Evolutionary conservation across 2,888 invertebrate species (phyloP), one percentile per base, ranked within the genome.

Genomic region (Biston stratarius): DNA sequence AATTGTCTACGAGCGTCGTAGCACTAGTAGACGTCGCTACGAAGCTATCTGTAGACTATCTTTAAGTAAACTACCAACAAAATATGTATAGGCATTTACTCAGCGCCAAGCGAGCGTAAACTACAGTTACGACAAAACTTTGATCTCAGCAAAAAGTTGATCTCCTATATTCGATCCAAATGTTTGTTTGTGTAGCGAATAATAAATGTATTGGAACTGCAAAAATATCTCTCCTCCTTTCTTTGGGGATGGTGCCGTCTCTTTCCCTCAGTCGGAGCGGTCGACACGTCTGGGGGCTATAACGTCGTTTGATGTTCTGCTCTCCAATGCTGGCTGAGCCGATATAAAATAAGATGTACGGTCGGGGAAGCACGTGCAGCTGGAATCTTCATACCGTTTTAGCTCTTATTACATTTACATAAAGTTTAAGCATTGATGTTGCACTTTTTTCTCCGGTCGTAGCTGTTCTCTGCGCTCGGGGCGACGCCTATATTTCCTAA

Each of bases 251-350:
- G 81, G 76, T 75, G 81, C 83, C 76, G 78, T 91, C 92, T 84
- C 86, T 83, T 74, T 90, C 87, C 68, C 74, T 71, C 82, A 80
- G 84, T 75, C 82, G 72, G 83, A 81, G 83, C 88, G 83, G 85
- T 73, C 89, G 85, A 90, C 92, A 93, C 94, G 93, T 92, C 93
- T 92, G 90, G 89, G 89, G 91, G 89, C 88, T 85, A 92, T 92
- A 93, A 93, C 92, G 82, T 73, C 88, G 91, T 94, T 94, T 94
- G 94, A 94, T 94, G 94, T 85, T 94, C 94, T 92, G 90, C 92
- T 92, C 94, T 93, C 94, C 94, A 94, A 94, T 94, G 88, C 94
- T 91, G 88, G 91, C 82, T 64, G 89, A 87, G 91, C 76, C 89
- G 89, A 86, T 91, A 91, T 91, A 89, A 88, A 87, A 83, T 87